Conservation (phyloP, 2,113 vertebrate species). For the Cynoglossus semilaevis region DNA sequence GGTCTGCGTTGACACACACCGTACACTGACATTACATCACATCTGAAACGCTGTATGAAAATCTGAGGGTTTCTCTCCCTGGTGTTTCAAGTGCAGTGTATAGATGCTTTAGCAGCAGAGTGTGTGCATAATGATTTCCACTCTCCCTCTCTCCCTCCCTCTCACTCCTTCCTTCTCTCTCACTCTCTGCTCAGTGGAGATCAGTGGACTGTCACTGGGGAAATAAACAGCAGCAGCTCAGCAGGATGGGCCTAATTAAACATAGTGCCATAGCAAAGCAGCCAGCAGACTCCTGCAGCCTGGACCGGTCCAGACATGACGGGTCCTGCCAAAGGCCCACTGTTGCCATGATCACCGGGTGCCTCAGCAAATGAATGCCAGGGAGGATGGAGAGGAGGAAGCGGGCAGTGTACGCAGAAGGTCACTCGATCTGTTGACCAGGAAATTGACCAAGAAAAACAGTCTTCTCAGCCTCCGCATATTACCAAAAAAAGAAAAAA, state of each 20-base stretch:
- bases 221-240: constrained; percentile 74
- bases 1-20: too few relatives aligned
- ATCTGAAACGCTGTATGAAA: not conserved
- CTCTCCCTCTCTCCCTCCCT: constrained; percentile 25
- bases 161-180: constrained; percentile 25
- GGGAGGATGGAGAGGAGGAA: constrained; percentile 29
- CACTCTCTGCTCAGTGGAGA: constrained; percentile 51
- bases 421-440: constrained; percentile 7
- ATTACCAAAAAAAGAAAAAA: too few relatives aligned
- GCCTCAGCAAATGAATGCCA: constrained; percentile 45
- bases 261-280: constrained; percentile 51
- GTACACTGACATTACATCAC: not conserved
- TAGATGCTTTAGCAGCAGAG: constrained; percentile 19
- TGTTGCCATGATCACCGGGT: constrained; percentile 66
- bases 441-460: not conserved
- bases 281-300: constrained; percentile 52
- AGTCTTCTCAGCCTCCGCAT: too few relatives aligned
- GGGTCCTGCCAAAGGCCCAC: constrained; percentile 35
- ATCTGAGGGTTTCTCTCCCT: constrained; percentile 5
- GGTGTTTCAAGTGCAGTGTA: not conserved
- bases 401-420: constrained; percentile 19
- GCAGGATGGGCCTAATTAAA: constrained; percentile 76
- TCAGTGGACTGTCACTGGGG: constrained; percentile 65
- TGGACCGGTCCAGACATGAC: constrained; percentile 59
- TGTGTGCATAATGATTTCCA: constrained; percentile 48